phyloP scores from a whole-genome alignment of 2,888 invertebrate genomes.

The Temnothorax ravouxi region DNA sequence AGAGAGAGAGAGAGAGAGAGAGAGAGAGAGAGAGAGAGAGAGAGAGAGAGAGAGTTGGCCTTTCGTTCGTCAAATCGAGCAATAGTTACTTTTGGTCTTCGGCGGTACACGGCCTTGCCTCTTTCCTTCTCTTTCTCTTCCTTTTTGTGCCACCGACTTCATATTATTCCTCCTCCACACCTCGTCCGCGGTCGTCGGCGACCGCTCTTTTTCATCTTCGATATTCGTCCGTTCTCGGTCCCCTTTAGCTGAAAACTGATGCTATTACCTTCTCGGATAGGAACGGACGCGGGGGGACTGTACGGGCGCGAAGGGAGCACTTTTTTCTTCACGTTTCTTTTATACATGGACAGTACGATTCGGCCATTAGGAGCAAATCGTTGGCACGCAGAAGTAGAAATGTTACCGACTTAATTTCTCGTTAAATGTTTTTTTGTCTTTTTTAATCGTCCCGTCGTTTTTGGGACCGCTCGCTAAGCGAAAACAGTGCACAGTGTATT shows the following conservation, averaged over 20 bases:
- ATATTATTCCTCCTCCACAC: conserved; percentile 63
- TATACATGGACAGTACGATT: conserved; percentile 45
- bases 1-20: no score
- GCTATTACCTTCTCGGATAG: conserved; percentile 48
- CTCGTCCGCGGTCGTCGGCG: conserved; percentile 58
- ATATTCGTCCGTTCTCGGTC: conserved; percentile 54
- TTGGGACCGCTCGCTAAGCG: conserved; percentile 15
- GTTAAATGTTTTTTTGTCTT: conserved; percentile 55
- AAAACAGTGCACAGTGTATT: conserved; percentile 15
- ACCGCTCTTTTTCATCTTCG: conserved; percentile 62
- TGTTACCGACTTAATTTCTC: conserved; percentile 54
- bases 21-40: no score
- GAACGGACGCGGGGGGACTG: neutral
- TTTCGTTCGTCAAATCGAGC: conserved; percentile 14
- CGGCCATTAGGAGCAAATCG: conserved; percentile 57
- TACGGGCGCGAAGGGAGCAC: conserved; percentile 7
- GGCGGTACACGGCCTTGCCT: conserved; percentile 27
- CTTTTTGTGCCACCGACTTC: conserved; percentile 58
- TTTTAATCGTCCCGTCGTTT: conserved; percentile 51
- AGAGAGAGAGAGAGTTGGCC: neutral
- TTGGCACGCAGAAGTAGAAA: conserved; percentile 59
- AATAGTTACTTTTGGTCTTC: conserved; percentile 32
- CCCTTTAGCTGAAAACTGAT: conserved; percentile 58
- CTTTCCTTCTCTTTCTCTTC: conserved; percentile 33
- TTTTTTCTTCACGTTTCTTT: conserved; percentile 60